These are phyloP conservation scores for Anolis carolinensis DNA, from an alignment of 2,113 vertebrate genomes.

Conservation along the genomic window DNA sequence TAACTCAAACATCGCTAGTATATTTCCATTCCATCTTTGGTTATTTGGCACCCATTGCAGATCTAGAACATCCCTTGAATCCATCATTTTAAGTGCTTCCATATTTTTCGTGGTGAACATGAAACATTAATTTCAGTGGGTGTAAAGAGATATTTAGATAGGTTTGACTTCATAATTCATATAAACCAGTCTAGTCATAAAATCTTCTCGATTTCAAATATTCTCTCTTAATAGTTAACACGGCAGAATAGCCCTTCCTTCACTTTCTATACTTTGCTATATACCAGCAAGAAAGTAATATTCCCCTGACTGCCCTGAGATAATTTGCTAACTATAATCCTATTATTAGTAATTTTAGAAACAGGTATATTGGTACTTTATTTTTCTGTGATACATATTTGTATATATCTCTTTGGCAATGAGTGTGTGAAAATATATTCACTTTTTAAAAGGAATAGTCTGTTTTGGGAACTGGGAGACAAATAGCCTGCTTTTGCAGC, in stretches of 20 bases:
- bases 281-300: constrained; percentile 45
- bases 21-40: constrained; percentile 70
- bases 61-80: not conserved
- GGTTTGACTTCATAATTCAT: constrained; percentile 41
- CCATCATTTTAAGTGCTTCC: not conserved
- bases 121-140: not conserved
- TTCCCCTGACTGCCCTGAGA: constrained; percentile 50
- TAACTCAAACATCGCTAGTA: constrained; percentile 66
- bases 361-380: not conserved
- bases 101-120: not conserved
- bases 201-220: constrained; percentile 54
- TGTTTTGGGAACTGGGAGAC: not conserved
- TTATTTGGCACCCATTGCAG: constrained; percentile 60
- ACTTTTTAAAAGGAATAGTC: not conserved
- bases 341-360: not conserved
- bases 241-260: constrained; percentile 31
- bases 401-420: constrained; percentile 39
- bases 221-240: constrained; percentile 58
- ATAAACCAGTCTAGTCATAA: constrained; percentile 58
- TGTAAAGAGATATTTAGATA: constrained; percentile 58
- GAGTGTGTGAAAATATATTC: not conserved
- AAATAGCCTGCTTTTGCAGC: constrained; percentile 1
- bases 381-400: not conserved
- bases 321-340: constrained; percentile 29
- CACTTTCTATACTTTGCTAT: not conserved